Conservation (phyloP, 2,888 invertebrate genomes). For the Volucella inflata region DNA sequence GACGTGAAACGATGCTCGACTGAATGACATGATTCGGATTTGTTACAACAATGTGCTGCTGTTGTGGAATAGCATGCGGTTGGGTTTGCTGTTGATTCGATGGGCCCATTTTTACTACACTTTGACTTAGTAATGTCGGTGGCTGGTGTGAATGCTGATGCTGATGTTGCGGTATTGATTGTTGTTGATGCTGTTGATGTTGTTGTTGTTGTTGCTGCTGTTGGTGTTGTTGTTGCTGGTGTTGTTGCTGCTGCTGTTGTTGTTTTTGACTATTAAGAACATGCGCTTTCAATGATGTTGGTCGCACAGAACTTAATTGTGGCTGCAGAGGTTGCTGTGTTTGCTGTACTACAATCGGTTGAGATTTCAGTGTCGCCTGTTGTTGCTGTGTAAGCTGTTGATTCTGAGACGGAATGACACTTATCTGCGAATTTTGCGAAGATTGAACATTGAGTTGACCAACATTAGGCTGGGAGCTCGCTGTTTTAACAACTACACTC, state of each 20-base stretch:
- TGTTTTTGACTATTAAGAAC: constrained; percentile 85
- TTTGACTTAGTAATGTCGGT: constrained; percentile 46
- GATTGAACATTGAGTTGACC: constrained; percentile 69
- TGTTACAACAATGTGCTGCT: constrained; percentile 79
- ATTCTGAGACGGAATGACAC: constrained; percentile 61
- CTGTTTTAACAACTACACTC: constrained; percentile 81
- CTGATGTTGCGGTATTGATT: constrained; percentile 54
- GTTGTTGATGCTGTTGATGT: constrained; percentile 59
- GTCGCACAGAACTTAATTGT: constrained; percentile 81
- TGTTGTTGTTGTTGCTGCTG: constrained; percentile 59
- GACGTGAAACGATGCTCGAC: constrained; percentile 75
- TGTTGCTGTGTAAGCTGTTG: constrained; percentile 80
- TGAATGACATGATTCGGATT: constrained; percentile 80
- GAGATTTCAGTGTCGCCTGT: constrained; percentile 78
- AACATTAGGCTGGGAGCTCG: constrained; percentile 76
- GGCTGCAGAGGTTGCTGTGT: constrained; percentile 81
- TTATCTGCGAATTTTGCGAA: constrained; percentile 51
- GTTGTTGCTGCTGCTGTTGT: constrained; percentile 76
- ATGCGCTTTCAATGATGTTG: constrained; percentile 87
- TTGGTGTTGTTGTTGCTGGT: constrained; percentile 78
- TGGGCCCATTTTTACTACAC: constrained; percentile 63
- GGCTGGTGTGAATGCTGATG: constrained; percentile 52
- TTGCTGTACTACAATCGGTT: constrained; percentile 80
- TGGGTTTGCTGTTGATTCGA: constrained; percentile 69
- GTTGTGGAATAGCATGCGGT: constrained; percentile 65